A percentile compares a stretch with the other conserved stretches of the same genome.
Conservation (phyloP, 2,797 vertebrate genomes). For the Typhlichthys eigenmanni region DNA sequence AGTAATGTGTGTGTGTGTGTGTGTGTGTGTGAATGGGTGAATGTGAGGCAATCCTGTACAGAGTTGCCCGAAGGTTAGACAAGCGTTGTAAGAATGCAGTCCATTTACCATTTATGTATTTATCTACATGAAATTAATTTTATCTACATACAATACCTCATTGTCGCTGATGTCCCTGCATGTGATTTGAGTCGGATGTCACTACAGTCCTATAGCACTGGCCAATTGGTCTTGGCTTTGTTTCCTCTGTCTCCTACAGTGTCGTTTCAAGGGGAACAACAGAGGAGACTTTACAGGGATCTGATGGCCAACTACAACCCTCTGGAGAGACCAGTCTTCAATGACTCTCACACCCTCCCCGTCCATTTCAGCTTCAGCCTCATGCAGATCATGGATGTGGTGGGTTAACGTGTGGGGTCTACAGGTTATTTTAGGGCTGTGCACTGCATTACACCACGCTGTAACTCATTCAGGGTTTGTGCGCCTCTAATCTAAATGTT, state of each 20-base stretch:
- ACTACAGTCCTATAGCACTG: neutral
- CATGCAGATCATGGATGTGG: conserved; percentile 82
- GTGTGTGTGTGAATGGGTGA: no score
- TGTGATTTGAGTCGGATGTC: no score
- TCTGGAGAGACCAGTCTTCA: conserved; percentile 72
- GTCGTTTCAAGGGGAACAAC: conserved; percentile 70
- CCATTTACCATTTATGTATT: no score
- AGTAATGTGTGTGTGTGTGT: no score
- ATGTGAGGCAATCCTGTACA: no score
- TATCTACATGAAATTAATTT: no score
- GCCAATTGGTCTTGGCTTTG: neutral
- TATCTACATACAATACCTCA: neutral
- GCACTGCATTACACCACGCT: neutral
- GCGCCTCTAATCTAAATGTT: neutral
- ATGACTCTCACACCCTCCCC: conserved; percentile 71
- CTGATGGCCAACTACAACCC: conserved; percentile 70
- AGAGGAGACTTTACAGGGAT: conserved; percentile 64
- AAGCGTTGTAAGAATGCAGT: no score
- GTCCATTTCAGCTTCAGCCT: conserved; percentile 73
- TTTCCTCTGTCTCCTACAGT: conserved; percentile 47
- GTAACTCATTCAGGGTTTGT: neutral
- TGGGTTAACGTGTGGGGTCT: conserved; percentile 33
- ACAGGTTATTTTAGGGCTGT: neutral
- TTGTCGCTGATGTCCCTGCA: neutral
- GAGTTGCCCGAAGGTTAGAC: no score